Evolutionary conservation across 2,797 vertebrate genomes (phyloP), one percentile per base, ranked within the genome.

Genomic region (Semotilus atromaculatus): DNA sequence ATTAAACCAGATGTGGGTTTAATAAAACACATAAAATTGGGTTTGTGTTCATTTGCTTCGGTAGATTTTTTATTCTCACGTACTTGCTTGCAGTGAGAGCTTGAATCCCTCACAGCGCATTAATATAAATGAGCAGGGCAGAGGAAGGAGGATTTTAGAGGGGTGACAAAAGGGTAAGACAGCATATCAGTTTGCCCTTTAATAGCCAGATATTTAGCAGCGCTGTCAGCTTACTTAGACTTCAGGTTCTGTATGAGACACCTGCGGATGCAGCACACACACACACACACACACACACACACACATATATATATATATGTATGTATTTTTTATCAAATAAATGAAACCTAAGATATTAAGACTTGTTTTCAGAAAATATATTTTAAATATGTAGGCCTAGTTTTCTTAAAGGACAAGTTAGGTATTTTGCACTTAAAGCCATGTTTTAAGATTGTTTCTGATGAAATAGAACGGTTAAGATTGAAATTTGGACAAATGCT

Each of bases 241-340:
- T 45, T 58, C 36, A 43, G 19, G 48, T 18, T 3, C 34, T 77
- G 36, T 36, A 78, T 84, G 14, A 77, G 51, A 79, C 83, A 84
- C 75, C 83, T 72, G 16, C 48, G 18, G 48, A 45, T 45, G 45
- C 43, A 14, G 4, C 19, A 21, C 51, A 21, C 51, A 53, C 48
- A 21, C 0, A 53, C 2, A 21, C 48, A 51, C 1, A 51, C 6
- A 51, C 16, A 51, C 5, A 48, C 38, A 40, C 8, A 40, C 38
- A 40, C 31, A 31, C 31, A 31, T 31, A 1, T 31, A 31, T 38
- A 6, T 40, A 2, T 9, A 8, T 18, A 5, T 6, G 1, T 10
- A 11, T 58, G 9, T n/a, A n/a, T 13, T 13, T 60, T 58, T 58
- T 23, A n/a, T 58, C 1, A 60, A 60, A 60, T 60, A 26, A 60